These are phyloP conservation scores for Fundulus diaphanus DNA, from an alignment of 2,797 vertebrate species.

Conservation along the genomic window DNA sequence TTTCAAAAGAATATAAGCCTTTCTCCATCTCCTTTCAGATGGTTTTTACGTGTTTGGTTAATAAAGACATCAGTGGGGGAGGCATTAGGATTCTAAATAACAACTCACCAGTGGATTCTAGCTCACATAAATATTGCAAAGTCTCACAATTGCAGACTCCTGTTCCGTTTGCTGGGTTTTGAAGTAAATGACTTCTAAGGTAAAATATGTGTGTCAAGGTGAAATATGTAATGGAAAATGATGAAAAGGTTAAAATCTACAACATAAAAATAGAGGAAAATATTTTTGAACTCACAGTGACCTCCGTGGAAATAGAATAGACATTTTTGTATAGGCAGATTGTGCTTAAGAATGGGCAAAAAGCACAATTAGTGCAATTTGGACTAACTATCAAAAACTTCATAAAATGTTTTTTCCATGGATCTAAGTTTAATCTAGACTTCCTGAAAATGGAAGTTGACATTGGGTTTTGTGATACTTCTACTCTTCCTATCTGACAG, in stretches of 20 bases:
- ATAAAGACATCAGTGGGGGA: constrained; percentile 1
- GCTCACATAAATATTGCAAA: constrained; percentile 1
- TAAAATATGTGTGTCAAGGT: constrained; percentile 13
- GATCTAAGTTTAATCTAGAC: neutral
- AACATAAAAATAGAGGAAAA: neutral
- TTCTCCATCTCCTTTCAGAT: constrained; percentile 17
- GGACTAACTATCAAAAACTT: too few relatives aligned
- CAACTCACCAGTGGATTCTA: neutral
- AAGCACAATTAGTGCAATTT: neutral
- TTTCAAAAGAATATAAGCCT: constrained; percentile 29
- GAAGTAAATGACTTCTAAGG: constrained; percentile 1
- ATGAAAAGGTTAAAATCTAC: neutral
- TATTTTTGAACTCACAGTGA: neutral
- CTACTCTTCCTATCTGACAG: neutral
- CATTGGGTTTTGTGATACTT: neutral
- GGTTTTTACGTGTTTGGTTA: constrained; percentile 18
- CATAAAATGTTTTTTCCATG: neutral
- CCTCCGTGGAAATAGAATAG: neutral
- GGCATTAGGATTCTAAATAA: neutral
- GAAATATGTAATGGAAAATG: neutral
- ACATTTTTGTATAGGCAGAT: neutral
- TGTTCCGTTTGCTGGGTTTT: neutral
- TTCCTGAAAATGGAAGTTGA: neutral
- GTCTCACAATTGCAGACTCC: constrained; percentile 3
- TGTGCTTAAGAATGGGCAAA: neutral